Percentiles rank a stretch among this genome's conserved stretches.
phyloP scores from a whole-genome alignment of 1,140 invertebrate species.

The Potamilus streckersoni region DNA sequence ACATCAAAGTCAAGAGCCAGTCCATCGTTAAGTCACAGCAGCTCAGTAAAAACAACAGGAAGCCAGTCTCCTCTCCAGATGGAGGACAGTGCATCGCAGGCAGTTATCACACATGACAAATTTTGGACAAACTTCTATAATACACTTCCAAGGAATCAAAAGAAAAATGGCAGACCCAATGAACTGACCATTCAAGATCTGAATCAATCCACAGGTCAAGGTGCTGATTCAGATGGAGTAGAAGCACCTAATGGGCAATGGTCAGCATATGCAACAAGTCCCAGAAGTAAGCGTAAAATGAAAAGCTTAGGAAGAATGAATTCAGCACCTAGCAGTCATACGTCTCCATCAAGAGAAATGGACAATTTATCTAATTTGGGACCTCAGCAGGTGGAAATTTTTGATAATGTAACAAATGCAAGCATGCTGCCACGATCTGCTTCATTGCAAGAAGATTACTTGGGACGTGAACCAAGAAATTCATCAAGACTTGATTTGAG shows the following conservation, averaged over 20 bases:
- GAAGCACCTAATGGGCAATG: slow-evolving; percentile 7
- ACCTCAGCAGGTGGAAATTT: slow-evolving; percentile 10
- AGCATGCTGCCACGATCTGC: slow-evolving; percentile 30
- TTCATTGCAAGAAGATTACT: slow-evolving; percentile 29
- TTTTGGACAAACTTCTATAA: slow-evolving; percentile 36
- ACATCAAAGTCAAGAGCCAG: too few relatives aligned
- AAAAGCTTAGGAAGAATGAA: slow-evolving; percentile 30
- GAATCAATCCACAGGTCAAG: slow-evolving; percentile 1
- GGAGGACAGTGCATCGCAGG: not conserved
- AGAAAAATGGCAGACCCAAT: slow-evolving; percentile 29
- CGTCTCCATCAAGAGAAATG: slow-evolving; percentile 19
- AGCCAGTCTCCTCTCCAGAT: too few relatives aligned
- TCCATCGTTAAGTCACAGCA: too few relatives aligned
- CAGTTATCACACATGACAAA: slow-evolving; percentile 20
- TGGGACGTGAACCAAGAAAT: slow-evolving; percentile 20
- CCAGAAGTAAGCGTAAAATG: slow-evolving; percentile 27
- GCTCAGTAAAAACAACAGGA: too few relatives aligned
- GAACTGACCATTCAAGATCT: slow-evolving; percentile 30
- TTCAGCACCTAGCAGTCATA: slow-evolving; percentile 21
- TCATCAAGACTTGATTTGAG: slow-evolving; percentile 23
- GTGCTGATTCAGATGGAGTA: not conserved
- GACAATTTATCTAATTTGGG: slow-evolving; percentile 20
- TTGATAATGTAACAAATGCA: slow-evolving; percentile 12
- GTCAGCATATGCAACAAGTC: slow-evolving; percentile 29
- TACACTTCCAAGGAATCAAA: slow-evolving; percentile 27